Evolutionary conservation across 2,113 vertebrate genomes (phyloP), one percentile per base, ranked within the genome.

Genomic region (Sisor rabdophorus): DNA sequence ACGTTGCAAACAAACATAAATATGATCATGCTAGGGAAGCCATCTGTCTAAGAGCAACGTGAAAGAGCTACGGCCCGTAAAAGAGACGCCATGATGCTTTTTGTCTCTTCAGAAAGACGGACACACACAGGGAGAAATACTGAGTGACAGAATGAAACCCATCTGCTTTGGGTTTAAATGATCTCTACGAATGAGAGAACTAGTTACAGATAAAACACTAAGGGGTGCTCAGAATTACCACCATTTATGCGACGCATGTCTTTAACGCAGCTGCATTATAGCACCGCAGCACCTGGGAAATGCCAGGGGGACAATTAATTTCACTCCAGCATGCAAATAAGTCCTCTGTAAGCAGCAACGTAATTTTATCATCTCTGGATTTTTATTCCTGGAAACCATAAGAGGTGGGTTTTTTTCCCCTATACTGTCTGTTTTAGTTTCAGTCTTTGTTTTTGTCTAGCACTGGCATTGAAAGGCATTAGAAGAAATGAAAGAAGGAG

Each of bases 241-340:
- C 44, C 70, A 75, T 79, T 80, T 82, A 64, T 55, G 61, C 61
- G 44, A 65, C 69, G 44, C 70, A 76, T 22, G 67, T 76, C 80
- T 80, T 79, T 75, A 60, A 69, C 67, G 71, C 74, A 79, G 54
- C 70, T 71, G 36, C 82, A 79, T 79, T 82, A 81, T 47, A 60
- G 20, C 68, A 28, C 71, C 28, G 63, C 76, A 32, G 30, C 73
- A 74, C 64, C 73, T 73, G 72, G 36, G 52, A 79, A 78, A 79
- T 74, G 60, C 71, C 78, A 77, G 50, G 59, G 76, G 82, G 77
- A 73, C 77, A 79, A 82, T 83, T 84, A 83, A 83, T 81, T 84
- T 77, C 44, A 77, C 74, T 58, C 73, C 58, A 36, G 56, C 64
- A 76, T 73, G 79, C 79, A 84, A 84, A 84, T 80, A 77, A 81